A percentile compares a stretch with the other conserved stretches of the same genome.
Conservation (phyloP, 2,888 invertebrate species). For the Macaria notata region DNA sequence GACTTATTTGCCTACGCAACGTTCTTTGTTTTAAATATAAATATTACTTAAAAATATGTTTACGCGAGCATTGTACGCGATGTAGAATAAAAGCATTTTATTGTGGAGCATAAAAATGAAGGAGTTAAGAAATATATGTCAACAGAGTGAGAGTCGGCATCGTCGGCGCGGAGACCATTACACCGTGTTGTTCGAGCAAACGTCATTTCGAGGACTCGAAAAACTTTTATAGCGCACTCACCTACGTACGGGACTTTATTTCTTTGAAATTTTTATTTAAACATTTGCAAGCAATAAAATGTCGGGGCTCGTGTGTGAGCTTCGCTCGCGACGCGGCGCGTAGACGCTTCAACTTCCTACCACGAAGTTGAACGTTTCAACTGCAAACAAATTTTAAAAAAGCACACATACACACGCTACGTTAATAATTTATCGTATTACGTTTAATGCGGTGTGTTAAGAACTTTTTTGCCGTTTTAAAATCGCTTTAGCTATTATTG, state of each 20-base stretch:
- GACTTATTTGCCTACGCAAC: conserved; percentile 32
- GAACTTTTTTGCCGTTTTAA: conserved; percentile 47
- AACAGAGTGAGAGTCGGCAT: conserved; percentile 7
- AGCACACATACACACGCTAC: conserved; percentile 31
- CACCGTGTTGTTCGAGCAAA: conserved; percentile 20
- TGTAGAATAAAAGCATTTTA: conserved; percentile 18
- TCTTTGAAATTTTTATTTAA: conserved; percentile 38
- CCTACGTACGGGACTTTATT: conserved; percentile 31
- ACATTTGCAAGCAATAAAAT: conserved; percentile 42
- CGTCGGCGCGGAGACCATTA: conserved; percentile 8
- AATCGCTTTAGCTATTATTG: conserved; percentile 41
- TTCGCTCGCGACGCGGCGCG: conserved; percentile 49
- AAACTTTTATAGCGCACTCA: conserved; percentile 26
- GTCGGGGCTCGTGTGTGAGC: conserved; percentile 38
- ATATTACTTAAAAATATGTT: conserved; percentile 20
- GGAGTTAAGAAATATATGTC: conserved; percentile 19
- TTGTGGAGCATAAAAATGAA: conserved; percentile 19
- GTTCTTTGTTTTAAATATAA: conserved; percentile 24
- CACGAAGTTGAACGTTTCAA: conserved; percentile 54
- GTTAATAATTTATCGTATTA: conserved; percentile 41
- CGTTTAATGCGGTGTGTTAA: conserved; percentile 37
- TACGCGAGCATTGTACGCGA: conserved; percentile 11
- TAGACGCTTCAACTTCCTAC: conserved; percentile 45
- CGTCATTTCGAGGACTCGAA: conserved; percentile 22
- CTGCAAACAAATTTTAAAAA: conserved; percentile 51